Evolutionary conservation across 92 coral and sea anemone species (phyloP), one percentile per base, ranked within the genome.

Genomic region (Umimayanthus chanpuru): DNA sequence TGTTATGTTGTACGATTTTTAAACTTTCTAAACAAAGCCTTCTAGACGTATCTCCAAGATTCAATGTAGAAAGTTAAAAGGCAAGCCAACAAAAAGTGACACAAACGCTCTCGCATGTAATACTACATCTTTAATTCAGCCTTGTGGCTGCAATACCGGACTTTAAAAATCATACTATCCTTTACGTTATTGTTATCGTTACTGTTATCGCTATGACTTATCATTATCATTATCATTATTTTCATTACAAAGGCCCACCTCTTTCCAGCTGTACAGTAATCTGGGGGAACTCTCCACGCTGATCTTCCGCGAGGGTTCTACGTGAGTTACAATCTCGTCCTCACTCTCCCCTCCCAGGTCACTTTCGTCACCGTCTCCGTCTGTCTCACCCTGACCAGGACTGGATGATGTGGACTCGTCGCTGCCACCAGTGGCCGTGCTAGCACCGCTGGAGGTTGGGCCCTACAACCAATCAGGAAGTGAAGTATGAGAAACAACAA

Each of bases 351-450:
- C 93, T 29, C 81, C 85, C 86, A 90, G 81, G 88, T 96, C 98
- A 55, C 92, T 92, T 79, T 95, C 98, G 65, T 93, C 95, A 47
- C 93, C 99, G 73, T 93, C 98, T 50, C 93, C 95, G 68, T 94
- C 93, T 12, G 81, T 72, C 58, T 91, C 97, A 44, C 89, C 95
- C 53, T 84, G 95, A 58, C 91, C 94, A 67, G 95, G 98, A 32
- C 97, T 95, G 38, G 99, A 96, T 66, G 97, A 65, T 61, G 97
- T 91, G 49, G 98, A 96, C 88, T 97, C 99, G 87, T 96, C 98
- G 73, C 95, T 94, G 55, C 99, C 98, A 11, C 98, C 96, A 30
- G 99, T 95, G 20, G 91, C 92, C 32, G 98, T 94, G 79, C 99
- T 96, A n/a, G 97, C 89, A 75, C 94, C 89, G 47, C 94, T 93